phyloP scores from a whole-genome alignment of 2,888 invertebrate genomes.

The Ypsolopha sequella region DNA sequence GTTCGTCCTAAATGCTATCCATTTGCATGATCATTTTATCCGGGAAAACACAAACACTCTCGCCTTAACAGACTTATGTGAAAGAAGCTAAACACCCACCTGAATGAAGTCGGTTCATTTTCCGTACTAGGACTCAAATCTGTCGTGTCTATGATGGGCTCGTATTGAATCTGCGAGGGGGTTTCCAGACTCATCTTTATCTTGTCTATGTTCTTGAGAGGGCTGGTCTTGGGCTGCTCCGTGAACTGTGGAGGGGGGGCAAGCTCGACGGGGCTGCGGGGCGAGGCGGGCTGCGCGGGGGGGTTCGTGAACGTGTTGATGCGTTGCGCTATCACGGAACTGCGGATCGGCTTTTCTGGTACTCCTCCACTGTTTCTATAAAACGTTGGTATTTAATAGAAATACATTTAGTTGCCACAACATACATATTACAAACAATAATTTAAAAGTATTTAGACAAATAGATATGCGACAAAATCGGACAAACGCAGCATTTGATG shows the following conservation, averaged over 20 bases:
- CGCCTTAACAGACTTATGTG: no score
- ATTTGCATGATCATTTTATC: no score
- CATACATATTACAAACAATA: no score
- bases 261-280: conserved; percentile 26
- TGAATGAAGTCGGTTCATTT: conserved; percentile 31
- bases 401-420: no score
- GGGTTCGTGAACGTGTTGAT: conserved; percentile 63
- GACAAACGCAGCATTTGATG: no score
- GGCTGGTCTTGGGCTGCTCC: conserved; percentile 44
- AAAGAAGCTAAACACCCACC: no score
- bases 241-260: conserved; percentile 14
- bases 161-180: conserved; percentile 64
- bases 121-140: conserved; percentile 59
- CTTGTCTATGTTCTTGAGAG: conserved; percentile 61
- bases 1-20: no score
- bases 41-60: no score
- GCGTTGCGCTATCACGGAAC: conserved; percentile 75
- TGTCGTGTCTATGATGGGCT: conserved; percentile 54
- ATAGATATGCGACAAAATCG: no score
- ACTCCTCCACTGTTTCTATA: conserved; percentile 20
- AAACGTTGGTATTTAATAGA: not conserved
- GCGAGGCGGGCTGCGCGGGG: conserved; percentile 5
- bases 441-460: no score
- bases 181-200: conserved; percentile 60
- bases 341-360: conserved; percentile 77